Base-by-base conservation (phyloP, 2,797 vertebrate genomes). In the Eospalax fontanierii region DNA sequence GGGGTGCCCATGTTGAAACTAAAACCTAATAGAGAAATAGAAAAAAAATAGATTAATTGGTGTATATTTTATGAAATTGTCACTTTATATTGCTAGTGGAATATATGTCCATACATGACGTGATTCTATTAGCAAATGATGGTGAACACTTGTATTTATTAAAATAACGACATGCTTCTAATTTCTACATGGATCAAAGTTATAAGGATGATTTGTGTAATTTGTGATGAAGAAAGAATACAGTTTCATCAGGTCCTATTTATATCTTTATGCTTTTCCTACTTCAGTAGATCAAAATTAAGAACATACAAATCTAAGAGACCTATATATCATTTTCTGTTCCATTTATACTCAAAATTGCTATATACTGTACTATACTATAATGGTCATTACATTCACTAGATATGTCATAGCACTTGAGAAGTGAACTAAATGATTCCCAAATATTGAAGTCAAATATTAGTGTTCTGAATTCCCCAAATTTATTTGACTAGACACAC, bases 401-500 rank as follows among this genome's bases (percentile, higher is more conserved):
- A 93, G 10, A 66, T 94, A 95, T 86, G 30, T 24, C 28, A 57
- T 87, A 89, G 76, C 3, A 68, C 54, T 82, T 84, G n/a, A 65
- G 22, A 73, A 50, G 71, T 78, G 80, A 73, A 73, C n/a, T 73
- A 46, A 89, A 33, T 87, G 14, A 21, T 87, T 92, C 90, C 24
- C 82, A 93, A 85, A 76, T 78, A 74, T 73, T 40, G 2, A 75
- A 73, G 1, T 74, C 46, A 76, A 35, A 59, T 87, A 73, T 4
- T 46, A 68, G 8, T 91, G 65, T 61, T 88, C 33, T 83, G 16
- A 3, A 74, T 91, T 74, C 30, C 8, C 61, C 66, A 89, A 83
- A 75, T 50, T 90, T 92, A 24, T 74, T 84, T 95, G 38, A 63
- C 61, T 87, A 33, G 43, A 89, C 0, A 10, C 11, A 54, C 68